A percentile compares a stretch with the other conserved stretches of the same genome.
Evolutionary conservation across 2,113 vertebrate species (phyloP).

Genomic region (Rynchops niger): DNA sequence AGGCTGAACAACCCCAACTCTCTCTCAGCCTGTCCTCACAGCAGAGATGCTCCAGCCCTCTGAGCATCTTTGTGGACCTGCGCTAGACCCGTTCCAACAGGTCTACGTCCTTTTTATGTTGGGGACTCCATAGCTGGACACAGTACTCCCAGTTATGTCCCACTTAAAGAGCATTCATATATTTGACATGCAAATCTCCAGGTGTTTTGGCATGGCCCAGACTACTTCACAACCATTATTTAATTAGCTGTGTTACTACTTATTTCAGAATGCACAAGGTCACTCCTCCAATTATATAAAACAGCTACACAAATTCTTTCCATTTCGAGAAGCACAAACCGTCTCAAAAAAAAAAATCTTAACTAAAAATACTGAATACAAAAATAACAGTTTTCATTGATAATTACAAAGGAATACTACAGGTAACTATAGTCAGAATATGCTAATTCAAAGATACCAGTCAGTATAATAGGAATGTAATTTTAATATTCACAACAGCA

Average conservation of each 20-base stretch:
- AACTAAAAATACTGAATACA: constrained; percentile 15
- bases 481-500: neutral
- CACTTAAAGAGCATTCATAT: neutral
- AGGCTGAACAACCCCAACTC: too few species aligned
- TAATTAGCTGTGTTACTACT: constrained; percentile 39
- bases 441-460: neutral
- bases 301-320: constrained; percentile 48
- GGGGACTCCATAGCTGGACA: too few species aligned
- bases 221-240: neutral
- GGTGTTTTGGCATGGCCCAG: constrained; percentile 20
- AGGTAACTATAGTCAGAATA: constrained; percentile 41
- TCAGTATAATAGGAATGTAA: neutral
- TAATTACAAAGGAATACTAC: constrained; percentile 40
- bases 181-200: constrained; percentile 28
- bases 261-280: constrained; percentile 43
- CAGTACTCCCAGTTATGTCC: neutral
- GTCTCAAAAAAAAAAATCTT: neutral
- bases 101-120: too few species aligned
- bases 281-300: constrained; percentile 45
- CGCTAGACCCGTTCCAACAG: too few species aligned
- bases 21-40: too few species aligned
- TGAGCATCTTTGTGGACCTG: too few species aligned
- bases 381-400: constrained; percentile 53
- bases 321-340: constrained; percentile 43
- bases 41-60: too few species aligned